Evolutionary conservation across 2,888 invertebrate genomes (phyloP).

Genomic region (Drosophila subquinaria): DNA sequence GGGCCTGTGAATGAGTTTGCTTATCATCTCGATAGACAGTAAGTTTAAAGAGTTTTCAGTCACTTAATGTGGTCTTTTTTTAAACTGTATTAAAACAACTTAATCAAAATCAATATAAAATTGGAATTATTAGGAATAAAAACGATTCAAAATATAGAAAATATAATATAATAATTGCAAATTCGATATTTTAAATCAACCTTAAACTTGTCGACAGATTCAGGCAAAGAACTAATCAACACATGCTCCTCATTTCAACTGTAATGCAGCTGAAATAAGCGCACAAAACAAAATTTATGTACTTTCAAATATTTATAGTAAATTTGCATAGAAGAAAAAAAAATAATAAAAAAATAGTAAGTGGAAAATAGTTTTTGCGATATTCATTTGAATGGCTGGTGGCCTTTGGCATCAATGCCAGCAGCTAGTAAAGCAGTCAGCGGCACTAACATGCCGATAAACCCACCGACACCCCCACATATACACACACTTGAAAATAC

Average conservation of each 20-base stretch:
- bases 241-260: conserved; percentile 23
- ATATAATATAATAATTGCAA: neutral
- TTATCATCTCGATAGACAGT: neutral
- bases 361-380: conserved; percentile 27
- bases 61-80: neutral
- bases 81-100: too few species aligned
- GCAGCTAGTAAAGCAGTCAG: conserved; percentile 16
- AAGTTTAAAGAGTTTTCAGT: neutral
- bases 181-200: conserved; percentile 22
- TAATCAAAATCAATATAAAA: too few species aligned
- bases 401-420: conserved; percentile 45
- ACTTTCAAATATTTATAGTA: conserved; percentile 38
- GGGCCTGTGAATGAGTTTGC: neutral
- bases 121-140: too few species aligned
- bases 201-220: conserved; percentile 3
- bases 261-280: conserved; percentile 30
- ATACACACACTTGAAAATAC: conserved; percentile 4
- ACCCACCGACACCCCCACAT: conserved; percentile 23
- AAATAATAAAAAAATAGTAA: neutral
- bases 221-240: conserved; percentile 32
- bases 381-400: conserved; percentile 34
- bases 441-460: conserved; percentile 56
- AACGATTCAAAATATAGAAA: too few species aligned
- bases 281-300: conserved; percentile 19
- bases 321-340: conserved; percentile 13